Conservation (phyloP, 2,797 vertebrate species). For the Numenius phaeopus region DNA sequence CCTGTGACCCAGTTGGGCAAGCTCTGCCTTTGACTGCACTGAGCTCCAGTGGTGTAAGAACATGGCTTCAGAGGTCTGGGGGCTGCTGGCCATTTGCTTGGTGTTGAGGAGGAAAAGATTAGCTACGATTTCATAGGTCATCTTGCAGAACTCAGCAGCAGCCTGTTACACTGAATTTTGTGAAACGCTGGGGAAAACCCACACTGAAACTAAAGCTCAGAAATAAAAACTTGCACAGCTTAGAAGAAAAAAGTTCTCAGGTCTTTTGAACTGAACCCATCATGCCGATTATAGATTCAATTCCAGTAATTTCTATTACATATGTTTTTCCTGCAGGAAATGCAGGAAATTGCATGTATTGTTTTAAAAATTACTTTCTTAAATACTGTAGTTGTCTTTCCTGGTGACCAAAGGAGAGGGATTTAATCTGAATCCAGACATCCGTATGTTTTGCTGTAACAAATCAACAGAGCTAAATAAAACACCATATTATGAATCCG, state of each 20-base stretch:
- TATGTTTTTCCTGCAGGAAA: constrained; percentile 16
- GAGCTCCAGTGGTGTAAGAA: not conserved
- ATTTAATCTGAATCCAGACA: not conserved
- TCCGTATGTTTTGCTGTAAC: not conserved
- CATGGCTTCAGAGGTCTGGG: not conserved
- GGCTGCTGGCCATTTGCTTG: not conserved
- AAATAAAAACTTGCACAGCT: not conserved
- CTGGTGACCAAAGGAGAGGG: not conserved
- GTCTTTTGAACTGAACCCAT: not conserved
- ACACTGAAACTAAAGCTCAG: not conserved
- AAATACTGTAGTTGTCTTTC: not conserved
- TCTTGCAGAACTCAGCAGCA: not conserved
- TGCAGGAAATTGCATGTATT: not conserved
- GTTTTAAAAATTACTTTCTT: constrained; percentile 1
- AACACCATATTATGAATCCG: not conserved
- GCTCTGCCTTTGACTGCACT: not conserved
- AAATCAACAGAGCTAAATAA: not conserved
- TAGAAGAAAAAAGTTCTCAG: not conserved
- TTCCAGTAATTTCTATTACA: not conserved
- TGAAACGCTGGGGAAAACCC: not conserved
- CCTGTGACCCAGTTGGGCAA: not conserved
- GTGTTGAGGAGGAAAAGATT: not conserved
- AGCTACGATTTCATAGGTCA: not conserved
- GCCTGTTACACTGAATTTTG: not conserved
- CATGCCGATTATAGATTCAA: not conserved